Evolutionary conservation across 2,113 vertebrate genomes (phyloP), one percentile per base, ranked within the genome.

Genomic region (Cricetomys ansorgei): DNA sequence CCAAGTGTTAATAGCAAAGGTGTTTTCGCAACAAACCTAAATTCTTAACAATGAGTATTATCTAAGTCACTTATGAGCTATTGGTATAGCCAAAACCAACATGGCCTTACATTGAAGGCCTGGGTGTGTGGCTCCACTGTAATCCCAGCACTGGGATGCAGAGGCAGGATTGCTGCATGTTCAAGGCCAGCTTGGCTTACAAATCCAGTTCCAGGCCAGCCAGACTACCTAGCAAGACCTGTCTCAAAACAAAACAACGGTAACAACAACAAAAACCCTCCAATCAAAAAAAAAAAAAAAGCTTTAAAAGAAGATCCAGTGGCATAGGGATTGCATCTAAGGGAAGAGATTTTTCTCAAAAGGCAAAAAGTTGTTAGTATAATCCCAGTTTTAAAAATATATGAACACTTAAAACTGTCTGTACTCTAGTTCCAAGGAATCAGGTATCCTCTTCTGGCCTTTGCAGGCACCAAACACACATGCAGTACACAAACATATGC

Each of bases 21-120:
- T 59, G 43, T 88, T 92, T 70, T 43, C 69, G 92, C 23, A 69
- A 88, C 70, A 94, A 81, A 72, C 34, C 57, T 88, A 73, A 55
- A 40, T 73, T 86, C 57, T 64, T 83, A 73, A 83, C n/a, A 73
- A 75, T 80, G 25, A 84, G 7, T 11, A 45, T 2, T 77, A 55
- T 50, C 11, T 79, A 75, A 53, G 27, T n/a, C 62, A 69, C n/a
- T 89, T 80, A 69, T 0, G 37, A 93, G 45, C 37, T 65, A 40
- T 29, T 27, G 11, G 31, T 21, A 40, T 37, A 59, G 88, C 55
- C 21, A 79, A 93, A 92, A 91, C 12, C 37, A 84, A 55, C 43
- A 13, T 5, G 9, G 65, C 21, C 67, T 91, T 45, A 86, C 12
- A 9, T 5, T 50, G 45, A 43, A 94, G 50, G 67, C 45, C 15